Evolutionary conservation across 2,888 invertebrate genomes (phyloP).

Genomic region (Seira musarum): DNA sequence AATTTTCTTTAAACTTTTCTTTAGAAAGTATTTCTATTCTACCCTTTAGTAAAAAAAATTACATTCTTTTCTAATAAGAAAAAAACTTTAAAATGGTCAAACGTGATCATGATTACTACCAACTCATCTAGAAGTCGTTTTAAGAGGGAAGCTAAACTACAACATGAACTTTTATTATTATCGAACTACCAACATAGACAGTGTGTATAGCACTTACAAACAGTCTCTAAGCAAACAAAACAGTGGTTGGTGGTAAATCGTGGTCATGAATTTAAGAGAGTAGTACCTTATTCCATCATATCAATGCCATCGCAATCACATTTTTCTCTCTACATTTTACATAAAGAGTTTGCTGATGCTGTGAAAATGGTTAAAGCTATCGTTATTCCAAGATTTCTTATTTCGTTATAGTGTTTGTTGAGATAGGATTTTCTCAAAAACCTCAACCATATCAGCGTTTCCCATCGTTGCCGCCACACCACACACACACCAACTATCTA

Average conservation of each 20-base stretch:
- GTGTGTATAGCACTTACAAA: background rate
- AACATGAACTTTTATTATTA: constrained; percentile 14
- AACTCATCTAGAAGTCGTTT: constrained; percentile 36
- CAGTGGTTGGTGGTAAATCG: background rate
- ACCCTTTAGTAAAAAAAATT: constrained; percentile 35
- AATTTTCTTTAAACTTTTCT: constrained; percentile 33
- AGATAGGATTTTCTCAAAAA: constrained; percentile 2
- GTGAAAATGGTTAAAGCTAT: constrained; percentile 38
- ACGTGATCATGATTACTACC: constrained; percentile 33
- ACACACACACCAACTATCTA: background rate
- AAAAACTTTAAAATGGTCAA: constrained; percentile 54
- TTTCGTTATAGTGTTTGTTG: background rate
- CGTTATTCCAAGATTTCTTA: constrained; percentile 38
- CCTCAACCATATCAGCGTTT: background rate
- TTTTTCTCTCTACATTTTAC: constrained; percentile 37
- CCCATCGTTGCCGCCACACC: background rate
- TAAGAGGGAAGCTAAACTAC: constrained; percentile 23
- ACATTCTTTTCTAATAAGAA: constrained; percentile 44
- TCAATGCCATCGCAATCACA: constrained; percentile 42
- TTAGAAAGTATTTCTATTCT: constrained; percentile 21
- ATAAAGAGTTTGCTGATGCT: constrained; percentile 27
- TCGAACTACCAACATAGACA: constrained; percentile 1
- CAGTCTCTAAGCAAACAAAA: background rate
- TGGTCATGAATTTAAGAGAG: constrained; percentile 17
- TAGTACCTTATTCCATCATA: constrained; percentile 12